Conservation (phyloP, 2,113 vertebrate genomes). For the Typhlomys cinereus region DNA sequence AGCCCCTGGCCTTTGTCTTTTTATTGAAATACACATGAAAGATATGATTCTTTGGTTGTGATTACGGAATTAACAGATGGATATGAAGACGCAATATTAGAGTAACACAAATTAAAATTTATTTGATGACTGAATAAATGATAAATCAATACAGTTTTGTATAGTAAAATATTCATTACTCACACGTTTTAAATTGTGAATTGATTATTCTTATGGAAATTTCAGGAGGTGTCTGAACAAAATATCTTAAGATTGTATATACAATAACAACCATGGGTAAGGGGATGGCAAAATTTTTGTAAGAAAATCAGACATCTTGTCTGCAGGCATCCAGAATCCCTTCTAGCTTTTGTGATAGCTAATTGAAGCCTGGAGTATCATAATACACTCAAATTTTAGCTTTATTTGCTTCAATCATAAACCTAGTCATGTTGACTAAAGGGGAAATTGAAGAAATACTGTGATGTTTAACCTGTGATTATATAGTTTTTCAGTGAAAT, state of each 20-base stretch:
- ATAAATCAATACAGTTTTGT: not conserved
- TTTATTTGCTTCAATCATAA: not conserved
- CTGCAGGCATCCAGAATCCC: not conserved
- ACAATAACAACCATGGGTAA: not conserved
- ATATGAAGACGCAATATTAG: not conserved
- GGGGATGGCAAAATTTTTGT: not conserved
- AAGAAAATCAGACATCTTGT: not conserved
- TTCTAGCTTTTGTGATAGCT: not conserved
- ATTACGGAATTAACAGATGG: not conserved
- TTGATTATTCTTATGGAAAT: not conserved
- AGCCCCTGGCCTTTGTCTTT: no score
- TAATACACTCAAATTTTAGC: not conserved
- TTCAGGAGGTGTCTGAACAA: not conserved
- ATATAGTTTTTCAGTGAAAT: not conserved
- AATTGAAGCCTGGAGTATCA: not conserved
- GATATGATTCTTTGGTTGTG: not conserved
- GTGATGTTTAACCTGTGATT: not conserved
- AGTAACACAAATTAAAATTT: not conserved
- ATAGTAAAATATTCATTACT: not conserved
- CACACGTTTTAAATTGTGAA: not conserved
- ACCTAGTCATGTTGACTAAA: not conserved
- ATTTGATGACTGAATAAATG: not conserved
- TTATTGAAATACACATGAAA: not conserved
- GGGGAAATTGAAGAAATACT: not conserved
- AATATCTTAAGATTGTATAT: not conserved